Conservation (phyloP, 2,888 invertebrate species). For the Epistrophe eligans region DNA sequence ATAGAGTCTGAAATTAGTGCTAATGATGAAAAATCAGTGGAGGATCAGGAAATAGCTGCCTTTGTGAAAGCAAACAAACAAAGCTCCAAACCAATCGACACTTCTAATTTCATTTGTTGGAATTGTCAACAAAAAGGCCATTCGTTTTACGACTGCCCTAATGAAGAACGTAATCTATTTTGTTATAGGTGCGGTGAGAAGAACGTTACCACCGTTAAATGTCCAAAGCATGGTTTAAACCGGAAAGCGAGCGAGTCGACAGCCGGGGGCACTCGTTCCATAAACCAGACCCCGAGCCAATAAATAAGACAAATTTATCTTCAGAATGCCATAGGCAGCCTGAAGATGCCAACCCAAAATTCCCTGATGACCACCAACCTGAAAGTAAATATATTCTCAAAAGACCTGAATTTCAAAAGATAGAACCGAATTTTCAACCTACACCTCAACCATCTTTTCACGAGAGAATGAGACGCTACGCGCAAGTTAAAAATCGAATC, state of each 20-base stretch:
- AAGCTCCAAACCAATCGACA: neutral
- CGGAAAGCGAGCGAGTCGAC: neutral
- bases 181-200: neutral
- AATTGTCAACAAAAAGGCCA: neutral
- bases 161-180: neutral
- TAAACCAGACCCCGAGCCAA: too few species aligned
- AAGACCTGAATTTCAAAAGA: neutral
- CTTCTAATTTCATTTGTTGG: neutral
- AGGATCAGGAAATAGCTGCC: too few species aligned
- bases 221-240: neutral
- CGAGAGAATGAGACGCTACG: neutral
- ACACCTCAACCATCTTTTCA: neutral
- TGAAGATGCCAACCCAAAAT: neutral
- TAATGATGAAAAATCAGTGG: too few species aligned
- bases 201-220: neutral
- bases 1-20: too few species aligned
- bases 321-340: neutral
- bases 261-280: too few species aligned
- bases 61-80: too few species aligned
- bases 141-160: neutral
- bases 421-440: neutral
- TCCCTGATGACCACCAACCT: neutral
- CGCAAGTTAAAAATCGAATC: neutral
- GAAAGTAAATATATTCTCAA: neutral
- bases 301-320: too few species aligned